Conservation (phyloP, 2,797 vertebrate species). For the Alca torda region DNA sequence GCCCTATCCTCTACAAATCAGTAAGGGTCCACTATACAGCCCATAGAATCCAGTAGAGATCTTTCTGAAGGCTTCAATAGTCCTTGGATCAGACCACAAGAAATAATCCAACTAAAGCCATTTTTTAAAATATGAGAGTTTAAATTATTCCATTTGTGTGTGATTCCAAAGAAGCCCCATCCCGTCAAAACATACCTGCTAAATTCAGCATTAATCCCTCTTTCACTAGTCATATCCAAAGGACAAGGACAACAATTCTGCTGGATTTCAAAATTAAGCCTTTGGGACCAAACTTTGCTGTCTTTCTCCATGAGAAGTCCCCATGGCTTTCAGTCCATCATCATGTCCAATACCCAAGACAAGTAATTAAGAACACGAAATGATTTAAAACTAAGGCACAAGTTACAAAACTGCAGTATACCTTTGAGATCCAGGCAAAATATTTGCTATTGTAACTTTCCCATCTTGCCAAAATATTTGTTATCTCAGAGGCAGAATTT, state of each 20-base stretch:
- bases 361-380: conserved; percentile 57
- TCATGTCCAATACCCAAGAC: conserved; percentile 53
- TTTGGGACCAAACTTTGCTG: conserved; percentile 10
- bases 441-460: conserved; percentile 44
- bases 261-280: conserved; percentile 56
- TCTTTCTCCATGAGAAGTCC: conserved; percentile 30
- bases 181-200: neutral
- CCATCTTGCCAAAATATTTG: conserved; percentile 45
- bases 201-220: neutral
- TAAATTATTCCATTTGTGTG: neutral
- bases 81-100: neutral
- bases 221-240: conserved; percentile 26
- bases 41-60: neutral
- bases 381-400: conserved; percentile 26
- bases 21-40: neutral
- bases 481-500: conserved; percentile 13
- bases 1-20: neutral
- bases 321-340: conserved; percentile 25
- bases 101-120: neutral
- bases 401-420: conserved; percentile 29
- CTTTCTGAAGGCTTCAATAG: neutral
- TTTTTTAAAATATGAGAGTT: neutral
- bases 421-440: conserved; percentile 49
- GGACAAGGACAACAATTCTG: neutral
- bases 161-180: neutral